phyloP scores from a whole-genome alignment of 2,113 vertebrate species.

The Pantherophis guttatus region DNA sequence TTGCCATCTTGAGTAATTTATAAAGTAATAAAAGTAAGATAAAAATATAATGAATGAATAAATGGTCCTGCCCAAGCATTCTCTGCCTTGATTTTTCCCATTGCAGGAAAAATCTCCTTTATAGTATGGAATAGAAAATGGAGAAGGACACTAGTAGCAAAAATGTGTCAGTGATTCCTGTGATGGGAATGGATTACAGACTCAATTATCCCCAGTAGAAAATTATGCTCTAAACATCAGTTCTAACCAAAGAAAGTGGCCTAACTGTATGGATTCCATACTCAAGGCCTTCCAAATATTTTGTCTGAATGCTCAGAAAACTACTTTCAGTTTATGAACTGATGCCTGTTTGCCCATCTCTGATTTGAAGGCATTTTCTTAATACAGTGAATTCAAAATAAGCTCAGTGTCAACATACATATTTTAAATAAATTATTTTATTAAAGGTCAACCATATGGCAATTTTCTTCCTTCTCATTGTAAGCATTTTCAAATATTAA shows the following conservation, averaged over 20 bases:
- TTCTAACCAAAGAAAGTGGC: neutral
- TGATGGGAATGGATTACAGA: neutral
- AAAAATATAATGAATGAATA: neutral
- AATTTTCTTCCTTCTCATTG: neutral
- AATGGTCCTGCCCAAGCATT: neutral
- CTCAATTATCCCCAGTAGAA: neutral
- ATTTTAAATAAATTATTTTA: neutral
- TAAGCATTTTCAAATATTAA: neutral
- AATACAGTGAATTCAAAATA: neutral
- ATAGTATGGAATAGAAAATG: neutral
- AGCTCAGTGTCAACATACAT: neutral
- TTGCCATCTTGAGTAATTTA: neutral
- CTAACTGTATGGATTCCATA: neutral
- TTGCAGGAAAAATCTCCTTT: neutral
- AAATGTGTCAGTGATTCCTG: neutral
- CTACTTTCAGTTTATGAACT: neutral
- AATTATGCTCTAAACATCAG: neutral
- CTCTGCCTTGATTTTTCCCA: neutral
- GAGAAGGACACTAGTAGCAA: neutral
- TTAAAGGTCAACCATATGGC: neutral
- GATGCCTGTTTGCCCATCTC: neutral
- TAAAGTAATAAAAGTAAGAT: neutral
- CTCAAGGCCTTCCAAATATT: neutral
- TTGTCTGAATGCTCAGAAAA: neutral
- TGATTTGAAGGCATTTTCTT: neutral